A percentile compares a stretch with the other conserved stretches of the same genome.
Conservation (phyloP, 2,113 vertebrate genomes). For the Tauraco erythrolophus region DNA sequence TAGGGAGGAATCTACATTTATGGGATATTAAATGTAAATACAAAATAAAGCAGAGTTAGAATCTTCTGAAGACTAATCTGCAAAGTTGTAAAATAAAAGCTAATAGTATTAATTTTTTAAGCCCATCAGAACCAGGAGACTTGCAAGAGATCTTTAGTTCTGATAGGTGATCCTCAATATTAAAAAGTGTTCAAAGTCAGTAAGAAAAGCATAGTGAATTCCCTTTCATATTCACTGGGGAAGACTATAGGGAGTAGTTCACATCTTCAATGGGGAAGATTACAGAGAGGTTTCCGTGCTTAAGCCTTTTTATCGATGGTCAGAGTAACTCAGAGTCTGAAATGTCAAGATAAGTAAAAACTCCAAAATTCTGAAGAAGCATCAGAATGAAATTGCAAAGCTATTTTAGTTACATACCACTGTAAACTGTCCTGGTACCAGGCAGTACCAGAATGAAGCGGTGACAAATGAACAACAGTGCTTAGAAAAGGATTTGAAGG, state of each 20-base stretch:
- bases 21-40: not conserved
- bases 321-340: not conserved
- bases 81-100: not conserved
- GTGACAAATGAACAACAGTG: not conserved
- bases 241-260: not conserved
- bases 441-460: not conserved
- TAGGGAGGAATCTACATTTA: not conserved
- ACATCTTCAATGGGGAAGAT: not conserved
- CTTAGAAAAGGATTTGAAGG: not conserved
- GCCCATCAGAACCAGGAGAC: not conserved
- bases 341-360: not conserved
- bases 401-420: not conserved
- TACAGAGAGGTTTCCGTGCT: not conserved
- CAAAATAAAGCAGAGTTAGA: not conserved
- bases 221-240: not conserved
- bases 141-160: not conserved
- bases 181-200: not conserved
- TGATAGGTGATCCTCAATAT: not conserved
- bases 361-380: not conserved
- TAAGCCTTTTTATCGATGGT: not conserved
- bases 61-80: not conserved
- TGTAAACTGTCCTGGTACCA: not conserved
- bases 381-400: not conserved
- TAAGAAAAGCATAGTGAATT: not conserved
- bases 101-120: not conserved